Evolutionary conservation across 2,888 invertebrate genomes (phyloP), one percentile per base, ranked within the genome.

Genomic region (Exephanes ischioxanthus): DNA sequence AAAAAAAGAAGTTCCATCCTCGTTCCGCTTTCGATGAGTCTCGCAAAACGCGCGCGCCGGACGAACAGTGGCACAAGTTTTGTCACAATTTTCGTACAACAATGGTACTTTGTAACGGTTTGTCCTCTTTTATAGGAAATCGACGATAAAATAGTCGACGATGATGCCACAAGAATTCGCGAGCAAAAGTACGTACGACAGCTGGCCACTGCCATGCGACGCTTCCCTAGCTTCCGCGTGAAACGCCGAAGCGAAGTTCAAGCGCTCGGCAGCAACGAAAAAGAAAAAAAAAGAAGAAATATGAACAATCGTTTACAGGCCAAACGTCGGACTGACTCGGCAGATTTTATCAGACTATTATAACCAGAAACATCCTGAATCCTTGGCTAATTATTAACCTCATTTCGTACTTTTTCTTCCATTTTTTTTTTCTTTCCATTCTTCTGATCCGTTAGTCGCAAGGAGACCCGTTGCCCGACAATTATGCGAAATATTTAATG

Each of bases 281-380:
- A 53, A 63, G 14, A 30, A 70, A 71, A 70, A 71, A n/a, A 79
- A 16, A 48, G 45, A 48, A 5, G 33, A 14, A 66, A 48, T 45
- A 68, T 30, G 80, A 66, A 41, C 61, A 55, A 55, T 55, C 71
- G 48, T 66, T 30, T 55, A 5, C 63, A 61, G n/a, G n/a, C 72
- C 33, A 70, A 83, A 41, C 73, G 73, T 61, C 73, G 41, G 53
- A 22, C 51, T 79, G 73, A 78, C 68, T 78, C 41, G 68, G 19
- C 66, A 77, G 55, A 85, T 78, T 73, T 81, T 68, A 77, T 83
- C 83, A 63, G 22, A 48, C 67, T 11, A 61, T 48, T n/a, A 58
- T 58, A 19, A 48, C 41, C 19, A 33, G 33, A 77, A 72, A 58
- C 48, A 7, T 48, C 1, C n/a, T 37, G 48, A 48, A 78, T 81